phyloP scores from a whole-genome alignment of 2,797 vertebrate genomes.

The Trematomus bernacchii region DNA sequence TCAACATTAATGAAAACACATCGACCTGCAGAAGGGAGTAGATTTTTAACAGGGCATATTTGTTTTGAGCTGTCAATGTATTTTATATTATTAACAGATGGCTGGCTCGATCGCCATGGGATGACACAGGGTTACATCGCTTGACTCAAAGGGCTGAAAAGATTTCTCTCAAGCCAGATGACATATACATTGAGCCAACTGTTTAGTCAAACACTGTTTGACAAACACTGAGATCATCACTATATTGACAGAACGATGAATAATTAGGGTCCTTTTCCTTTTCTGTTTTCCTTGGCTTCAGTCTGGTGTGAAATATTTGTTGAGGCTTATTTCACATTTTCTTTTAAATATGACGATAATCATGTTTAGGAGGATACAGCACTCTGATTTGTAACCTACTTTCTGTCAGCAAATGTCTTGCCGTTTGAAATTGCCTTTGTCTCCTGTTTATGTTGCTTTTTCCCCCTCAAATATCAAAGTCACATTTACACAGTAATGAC shows the following conservation, averaged over 20 bases:
- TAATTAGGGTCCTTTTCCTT: not conserved
- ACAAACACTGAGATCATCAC: constrained; percentile 40
- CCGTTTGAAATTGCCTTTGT: constrained; percentile 3
- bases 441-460: constrained; percentile 27
- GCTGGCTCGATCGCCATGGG: constrained; percentile 38
- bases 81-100: constrained; percentile 57
- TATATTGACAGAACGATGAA: constrained; percentile 44
- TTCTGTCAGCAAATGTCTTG: not conserved
- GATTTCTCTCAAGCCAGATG: constrained; percentile 28
- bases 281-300: constrained; percentile 11
- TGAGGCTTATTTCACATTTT: not conserved
- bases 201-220: constrained; percentile 36
- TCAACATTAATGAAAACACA: constrained; percentile 44
- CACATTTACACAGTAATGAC: constrained; percentile 17
- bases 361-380: constrained; percentile 7
- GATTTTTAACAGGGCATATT: constrained; percentile 11
- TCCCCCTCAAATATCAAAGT: constrained; percentile 34
- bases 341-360: not conserved
- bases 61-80: constrained; percentile 42
- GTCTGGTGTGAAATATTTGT: constrained; percentile 7
- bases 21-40: constrained; percentile 23
- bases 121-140: constrained; percentile 46
- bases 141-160: constrained; percentile 47
- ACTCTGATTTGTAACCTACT: constrained; percentile 8
- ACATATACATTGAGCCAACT: constrained; percentile 54